Base-by-base conservation (phyloP, 2,888 invertebrate genomes). In the Pandemis corylana region DNA sequence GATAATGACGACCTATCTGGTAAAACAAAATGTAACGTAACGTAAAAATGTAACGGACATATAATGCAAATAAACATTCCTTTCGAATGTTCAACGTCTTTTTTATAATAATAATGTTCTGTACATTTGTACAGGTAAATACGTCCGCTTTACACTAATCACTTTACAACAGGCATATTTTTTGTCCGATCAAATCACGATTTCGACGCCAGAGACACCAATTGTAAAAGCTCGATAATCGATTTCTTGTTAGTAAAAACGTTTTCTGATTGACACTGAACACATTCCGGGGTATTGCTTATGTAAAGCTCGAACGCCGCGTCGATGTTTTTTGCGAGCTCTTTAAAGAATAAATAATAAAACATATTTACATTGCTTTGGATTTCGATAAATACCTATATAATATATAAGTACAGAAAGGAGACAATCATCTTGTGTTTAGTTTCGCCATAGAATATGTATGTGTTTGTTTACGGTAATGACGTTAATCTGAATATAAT, bases 201-300 rank as follows among this genome's bases (percentile, higher is more conserved):
- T 83, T 84, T 80, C 83, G 83, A 82, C 82, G 79, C 81, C 85
- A 85, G 82, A 83, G 68, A 79, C 76, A 75, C 71, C 81, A 82
- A 85, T 83, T 81, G 78, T 85, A 89, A 84, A 85, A 86, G 53
- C 71, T 79, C 80, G 84, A 85, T 88, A 89, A 88, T 87, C 85
- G 87, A 88, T 88, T 89, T 89, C 89, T 89, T 87, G 88, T 89
- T 89, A 89, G 84, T 81, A 79, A 78, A 78, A 76, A 81, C 83
- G 81, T 79, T 82, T 81, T 76, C 66, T 78, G 78, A 76, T 78
- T 76, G 74, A 76, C 75, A 75, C 75, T 53, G 63, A 75, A 71
- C 75, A 75, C 69, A 67, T 71, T 73, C 59, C 49, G 15, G 49
- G 15, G 28, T 59, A 61, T 59, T 63, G 46, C n/a, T 56, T 63